phyloP scores from a whole-genome alignment of 1,140 invertebrate genomes.

The Eufriesea mexicana region DNA sequence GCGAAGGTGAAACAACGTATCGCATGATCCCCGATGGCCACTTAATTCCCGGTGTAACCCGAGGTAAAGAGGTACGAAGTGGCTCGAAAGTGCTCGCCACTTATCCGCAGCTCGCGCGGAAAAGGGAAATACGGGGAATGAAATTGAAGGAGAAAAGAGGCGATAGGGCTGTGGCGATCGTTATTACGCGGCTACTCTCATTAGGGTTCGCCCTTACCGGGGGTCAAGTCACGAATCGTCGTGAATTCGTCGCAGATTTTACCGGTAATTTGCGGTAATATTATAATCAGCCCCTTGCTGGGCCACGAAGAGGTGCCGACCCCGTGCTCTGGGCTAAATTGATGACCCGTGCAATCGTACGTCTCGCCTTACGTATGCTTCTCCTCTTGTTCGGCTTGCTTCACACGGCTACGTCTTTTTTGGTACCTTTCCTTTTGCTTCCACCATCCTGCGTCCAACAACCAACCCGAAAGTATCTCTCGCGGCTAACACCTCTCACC shows the following conservation, averaged over 20 bases:
- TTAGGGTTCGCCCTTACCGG: conserved; percentile 43
- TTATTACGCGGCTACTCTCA: conserved; percentile 63
- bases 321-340: conserved; percentile 59
- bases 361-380: conserved; percentile 47
- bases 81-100: conserved; percentile 58
- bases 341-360: conserved; percentile 69
- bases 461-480: conserved; percentile 23
- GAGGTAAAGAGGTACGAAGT: conserved; percentile 63
- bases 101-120: conserved; percentile 46
- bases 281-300: conserved; percentile 72
- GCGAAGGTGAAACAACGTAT: conserved; percentile 58
- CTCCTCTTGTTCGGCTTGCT: conserved; percentile 46
- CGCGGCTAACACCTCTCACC: not conserved
- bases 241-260: conserved; percentile 71
- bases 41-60: conserved; percentile 61
- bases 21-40: conserved; percentile 58
- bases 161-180: conserved; percentile 44
- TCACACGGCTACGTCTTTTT: conserved; percentile 17
- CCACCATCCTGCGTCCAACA: not conserved
- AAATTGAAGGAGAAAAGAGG: conserved; percentile 40
- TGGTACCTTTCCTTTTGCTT: not conserved
- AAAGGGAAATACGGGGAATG: conserved; percentile 29
- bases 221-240: conserved; percentile 48
- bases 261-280: conserved; percentile 74
- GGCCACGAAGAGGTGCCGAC: conserved; percentile 43